Percentiles rank a stretch among this genome's conserved stretches.
Conservation (phyloP, 2,113 vertebrate species). For the Blennius ocellaris region DNA sequence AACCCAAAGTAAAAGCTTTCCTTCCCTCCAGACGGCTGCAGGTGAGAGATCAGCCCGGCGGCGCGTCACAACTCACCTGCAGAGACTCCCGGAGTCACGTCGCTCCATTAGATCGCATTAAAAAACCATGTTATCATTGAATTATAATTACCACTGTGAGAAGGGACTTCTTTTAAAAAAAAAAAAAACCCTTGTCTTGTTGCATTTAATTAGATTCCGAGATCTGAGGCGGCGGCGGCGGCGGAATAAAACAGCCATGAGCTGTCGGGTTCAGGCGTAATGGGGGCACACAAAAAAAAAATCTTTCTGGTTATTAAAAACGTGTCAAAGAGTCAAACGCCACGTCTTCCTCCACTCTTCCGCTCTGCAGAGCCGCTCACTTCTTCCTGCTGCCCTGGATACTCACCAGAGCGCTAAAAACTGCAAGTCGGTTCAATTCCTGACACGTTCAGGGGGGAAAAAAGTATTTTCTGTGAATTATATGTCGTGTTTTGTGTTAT, state of each 20-base stretch:
- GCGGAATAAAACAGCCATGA: background rate
- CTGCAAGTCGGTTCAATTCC: background rate
- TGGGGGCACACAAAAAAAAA: too few species aligned
- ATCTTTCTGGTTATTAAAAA: background rate
- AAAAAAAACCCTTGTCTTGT: background rate
- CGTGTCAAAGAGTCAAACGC: background rate
- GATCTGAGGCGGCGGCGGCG: too few species aligned
- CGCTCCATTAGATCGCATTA: background rate
- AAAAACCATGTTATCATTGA: background rate
- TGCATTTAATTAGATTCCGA: background rate
- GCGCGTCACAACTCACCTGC: background rate
- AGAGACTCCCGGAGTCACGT: background rate
- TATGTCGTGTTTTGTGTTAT: too few species aligned
- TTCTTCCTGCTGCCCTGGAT: background rate
- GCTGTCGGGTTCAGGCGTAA: background rate
- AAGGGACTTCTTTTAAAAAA: background rate
- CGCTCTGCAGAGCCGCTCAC: too few species aligned
- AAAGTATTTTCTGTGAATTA: too few species aligned
- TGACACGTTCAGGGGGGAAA: too few species aligned
- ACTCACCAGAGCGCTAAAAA: background rate
- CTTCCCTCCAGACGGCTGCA: background rate
- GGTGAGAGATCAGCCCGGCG: background rate
- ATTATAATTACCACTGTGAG: background rate
- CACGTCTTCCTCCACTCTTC: too few species aligned
- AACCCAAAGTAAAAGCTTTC: too few species aligned